Evolutionary conservation across 2,797 vertebrate species (phyloP).

Genomic region (Sus cebifrons): DNA sequence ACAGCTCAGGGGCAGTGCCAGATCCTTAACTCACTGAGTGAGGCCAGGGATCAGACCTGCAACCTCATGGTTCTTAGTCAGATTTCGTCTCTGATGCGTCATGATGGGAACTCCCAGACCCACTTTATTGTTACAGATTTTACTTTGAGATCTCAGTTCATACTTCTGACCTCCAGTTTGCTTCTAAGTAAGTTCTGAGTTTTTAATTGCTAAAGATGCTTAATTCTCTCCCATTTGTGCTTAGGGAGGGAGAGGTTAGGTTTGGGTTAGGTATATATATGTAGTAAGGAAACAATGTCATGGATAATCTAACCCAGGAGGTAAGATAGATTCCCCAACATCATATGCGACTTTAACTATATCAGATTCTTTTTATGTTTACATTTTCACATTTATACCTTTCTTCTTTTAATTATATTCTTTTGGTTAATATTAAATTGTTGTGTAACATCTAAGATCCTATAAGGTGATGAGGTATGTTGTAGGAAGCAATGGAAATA

Average conservation of each 20-base stretch:
- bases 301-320: not conserved
- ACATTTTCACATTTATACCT: not conserved
- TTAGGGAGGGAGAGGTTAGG: not conserved
- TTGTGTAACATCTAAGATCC: not conserved
- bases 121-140: not conserved
- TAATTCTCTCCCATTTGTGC: not conserved
- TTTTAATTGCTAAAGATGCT: constrained; percentile 59
- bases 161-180: not conserved
- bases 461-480: not conserved
- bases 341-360: not conserved
- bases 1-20: too few species aligned
- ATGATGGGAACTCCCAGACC: not conserved
- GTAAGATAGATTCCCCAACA: not conserved
- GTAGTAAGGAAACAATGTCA: not conserved
- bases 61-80: too few species aligned
- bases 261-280: not conserved
- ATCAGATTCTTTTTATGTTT: not conserved
- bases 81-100: too few species aligned
- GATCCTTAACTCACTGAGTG: too few species aligned
- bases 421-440: constrained; percentile 1
- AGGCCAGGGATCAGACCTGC: too few species aligned
- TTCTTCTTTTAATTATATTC: constrained; percentile 20
- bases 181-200: constrained; percentile 1
- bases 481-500: not conserved
- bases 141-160: constrained; percentile 51